Evolutionary conservation across 2,888 invertebrate genomes (phyloP).

Genomic region (Psylliodes chrysocephalus): DNA sequence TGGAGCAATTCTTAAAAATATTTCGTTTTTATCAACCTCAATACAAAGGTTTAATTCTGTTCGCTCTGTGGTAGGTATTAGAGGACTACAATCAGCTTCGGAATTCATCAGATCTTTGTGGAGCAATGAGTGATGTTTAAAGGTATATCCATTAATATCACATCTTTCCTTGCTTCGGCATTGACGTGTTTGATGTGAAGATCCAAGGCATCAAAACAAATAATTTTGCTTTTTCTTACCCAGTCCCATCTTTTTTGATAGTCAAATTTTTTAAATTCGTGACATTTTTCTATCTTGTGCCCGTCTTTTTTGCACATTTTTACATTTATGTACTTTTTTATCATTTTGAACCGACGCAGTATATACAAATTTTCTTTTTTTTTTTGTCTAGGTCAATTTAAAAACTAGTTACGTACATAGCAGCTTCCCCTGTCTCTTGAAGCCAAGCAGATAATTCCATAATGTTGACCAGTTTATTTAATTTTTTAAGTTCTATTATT

Average conservation of each 20-base stretch:
- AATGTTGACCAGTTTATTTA: not conserved
- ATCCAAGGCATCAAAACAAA: not conserved
- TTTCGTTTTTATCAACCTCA: not conserved
- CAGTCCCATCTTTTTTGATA: conserved; percentile 4
- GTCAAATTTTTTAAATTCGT: not conserved
- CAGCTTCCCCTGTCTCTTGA: not conserved
- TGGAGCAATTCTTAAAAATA: conserved; percentile 9
- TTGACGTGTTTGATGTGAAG: not conserved
- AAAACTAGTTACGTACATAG: not conserved
- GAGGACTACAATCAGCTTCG: not conserved
- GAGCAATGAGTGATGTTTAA: conserved; percentile 1
- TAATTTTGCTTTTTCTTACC: not conserved
- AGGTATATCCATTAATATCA: not conserved
- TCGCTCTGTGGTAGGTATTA: not conserved
- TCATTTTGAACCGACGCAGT: not conserved
- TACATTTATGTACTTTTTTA: not conserved
- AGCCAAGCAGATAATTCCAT: conserved; percentile 6
- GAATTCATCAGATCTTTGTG: not conserved
- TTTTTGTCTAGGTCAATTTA: not conserved
- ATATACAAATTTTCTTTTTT: too few relatives aligned
- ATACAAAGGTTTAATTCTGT: not conserved
- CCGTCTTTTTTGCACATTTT: not conserved
- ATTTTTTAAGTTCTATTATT: not conserved
- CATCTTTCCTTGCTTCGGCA: conserved; percentile 1
- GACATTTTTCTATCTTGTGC: conserved; percentile 6